These are phyloP conservation scores for Megalops atlanticus DNA, from an alignment of 2,113 vertebrate genomes.

Conservation along the genomic window DNA sequence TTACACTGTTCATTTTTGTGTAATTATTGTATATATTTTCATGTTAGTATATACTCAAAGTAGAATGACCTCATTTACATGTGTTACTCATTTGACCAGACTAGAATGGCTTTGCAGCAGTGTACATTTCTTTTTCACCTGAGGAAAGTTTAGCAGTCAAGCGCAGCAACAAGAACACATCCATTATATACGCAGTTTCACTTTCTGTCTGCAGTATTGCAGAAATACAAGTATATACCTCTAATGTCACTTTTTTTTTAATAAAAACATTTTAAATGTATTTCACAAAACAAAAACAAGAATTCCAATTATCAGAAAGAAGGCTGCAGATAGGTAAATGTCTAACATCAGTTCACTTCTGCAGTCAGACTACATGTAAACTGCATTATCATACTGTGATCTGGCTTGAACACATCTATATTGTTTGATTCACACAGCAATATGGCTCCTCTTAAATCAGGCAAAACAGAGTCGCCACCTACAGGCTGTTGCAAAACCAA, in stretches of 20 bases:
- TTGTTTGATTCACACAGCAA: not conserved
- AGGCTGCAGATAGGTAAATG: not conserved
- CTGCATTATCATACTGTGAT: not conserved
- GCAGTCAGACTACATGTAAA: not conserved
- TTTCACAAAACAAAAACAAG: not conserved
- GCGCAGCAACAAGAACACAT: too few species aligned
- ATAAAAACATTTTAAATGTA: not conserved
- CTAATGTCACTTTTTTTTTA: not conserved
- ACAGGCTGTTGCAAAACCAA: conserved; percentile 13
- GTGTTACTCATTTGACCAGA: too few species aligned
- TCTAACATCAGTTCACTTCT: not conserved
- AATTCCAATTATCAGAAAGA: not conserved
- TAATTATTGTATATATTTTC: not conserved
- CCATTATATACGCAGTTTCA: too few species aligned
- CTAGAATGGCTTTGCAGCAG: not conserved
- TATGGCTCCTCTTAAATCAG: not conserved
- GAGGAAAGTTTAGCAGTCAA: not conserved
- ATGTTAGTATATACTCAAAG: not conserved
- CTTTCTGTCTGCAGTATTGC: too few species aligned
- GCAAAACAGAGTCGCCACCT: conserved; percentile 31
- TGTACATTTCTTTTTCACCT: not conserved
- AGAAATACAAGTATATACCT: too few species aligned
- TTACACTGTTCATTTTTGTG: not conserved
- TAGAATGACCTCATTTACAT: not conserved
- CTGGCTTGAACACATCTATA: not conserved